Percentiles rank a stretch among this genome's conserved stretches.
phyloP scores from a whole-genome alignment of 2,113 vertebrate genomes.

The Apodemus speciosus region DNA sequence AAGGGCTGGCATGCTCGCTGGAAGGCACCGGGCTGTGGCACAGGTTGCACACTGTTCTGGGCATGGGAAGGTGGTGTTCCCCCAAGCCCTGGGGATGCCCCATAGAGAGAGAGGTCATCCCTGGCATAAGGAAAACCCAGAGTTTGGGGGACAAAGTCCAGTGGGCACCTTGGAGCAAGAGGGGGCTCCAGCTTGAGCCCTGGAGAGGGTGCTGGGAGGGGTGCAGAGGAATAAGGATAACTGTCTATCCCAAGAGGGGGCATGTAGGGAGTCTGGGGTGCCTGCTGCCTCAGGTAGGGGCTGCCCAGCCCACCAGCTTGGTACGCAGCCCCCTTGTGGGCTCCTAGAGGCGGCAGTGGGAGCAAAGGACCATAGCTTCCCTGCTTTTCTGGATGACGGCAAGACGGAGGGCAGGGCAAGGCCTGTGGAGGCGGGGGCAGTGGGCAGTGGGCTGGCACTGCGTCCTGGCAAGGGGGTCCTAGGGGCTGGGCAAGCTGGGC shows the following conservation, averaged over 20 bases:
- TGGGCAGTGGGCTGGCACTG: constrained; percentile 81
- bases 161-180: constrained; percentile 77
- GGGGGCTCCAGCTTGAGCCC: constrained; percentile 78
- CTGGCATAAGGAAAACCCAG: constrained; percentile 32
- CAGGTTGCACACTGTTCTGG: constrained; percentile 65
- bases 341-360: constrained; percentile 31
- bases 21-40: constrained; percentile 76
- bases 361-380: background rate
- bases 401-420: constrained; percentile 85
- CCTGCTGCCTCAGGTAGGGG: constrained; percentile 79
- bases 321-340: constrained; percentile 67
- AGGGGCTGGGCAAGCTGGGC: constrained; percentile 78
- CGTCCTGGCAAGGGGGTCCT: constrained; percentile 83
- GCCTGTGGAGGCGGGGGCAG: constrained; percentile 82
- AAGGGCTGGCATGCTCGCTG: constrained; percentile 65
- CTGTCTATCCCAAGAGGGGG: constrained; percentile 76
- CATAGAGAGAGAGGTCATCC: constrained; percentile 71
- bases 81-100: constrained; percentile 69
- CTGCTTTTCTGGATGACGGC: constrained; percentile 82
- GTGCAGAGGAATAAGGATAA: constrained; percentile 54
- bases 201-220: constrained; percentile 65
- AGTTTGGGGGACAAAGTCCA: constrained; percentile 63
- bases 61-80: constrained; percentile 72
- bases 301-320: background rate
- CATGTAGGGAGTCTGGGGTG: constrained; percentile 69